Conservation (phyloP, 2,113 vertebrate species). For the Petromus typicus region DNA sequence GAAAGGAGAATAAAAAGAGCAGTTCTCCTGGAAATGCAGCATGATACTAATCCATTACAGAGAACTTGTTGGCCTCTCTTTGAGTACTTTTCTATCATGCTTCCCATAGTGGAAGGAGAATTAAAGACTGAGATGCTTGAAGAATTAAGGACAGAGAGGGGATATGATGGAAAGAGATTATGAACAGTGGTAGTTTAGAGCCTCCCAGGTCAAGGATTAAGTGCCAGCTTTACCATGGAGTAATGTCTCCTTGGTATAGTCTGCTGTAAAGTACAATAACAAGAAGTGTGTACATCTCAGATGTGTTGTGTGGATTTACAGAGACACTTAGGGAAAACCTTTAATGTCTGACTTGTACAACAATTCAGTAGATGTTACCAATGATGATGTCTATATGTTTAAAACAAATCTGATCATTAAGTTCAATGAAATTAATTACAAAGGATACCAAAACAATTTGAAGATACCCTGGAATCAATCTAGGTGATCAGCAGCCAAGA, state of each 20-base stretch:
- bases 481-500: neutral
- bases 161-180: neutral
- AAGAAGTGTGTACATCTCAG: neutral
- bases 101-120: neutral
- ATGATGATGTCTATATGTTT: neutral
- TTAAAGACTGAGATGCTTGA: neutral
- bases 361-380: neutral
- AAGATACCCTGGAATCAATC: neutral
- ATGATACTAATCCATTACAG: too few species aligned
- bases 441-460: slow-evolving; percentile 10
- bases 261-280: neutral
- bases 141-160: neutral
- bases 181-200: too few species aligned
- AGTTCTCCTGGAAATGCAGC: neutral
- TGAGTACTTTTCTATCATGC: neutral
- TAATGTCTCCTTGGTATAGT: neutral
- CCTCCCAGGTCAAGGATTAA: neutral
- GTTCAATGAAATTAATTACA: neutral
- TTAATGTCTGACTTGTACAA: neutral
- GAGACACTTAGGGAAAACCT: neutral
- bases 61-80: neutral
- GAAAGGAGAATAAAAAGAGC: neutral
- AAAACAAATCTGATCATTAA: slow-evolving; percentile 3
- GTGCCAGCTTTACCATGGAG: neutral
- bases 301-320: neutral